Conservation (phyloP, 2,797 vertebrate genomes). For the Aphelocoma californica region DNA sequence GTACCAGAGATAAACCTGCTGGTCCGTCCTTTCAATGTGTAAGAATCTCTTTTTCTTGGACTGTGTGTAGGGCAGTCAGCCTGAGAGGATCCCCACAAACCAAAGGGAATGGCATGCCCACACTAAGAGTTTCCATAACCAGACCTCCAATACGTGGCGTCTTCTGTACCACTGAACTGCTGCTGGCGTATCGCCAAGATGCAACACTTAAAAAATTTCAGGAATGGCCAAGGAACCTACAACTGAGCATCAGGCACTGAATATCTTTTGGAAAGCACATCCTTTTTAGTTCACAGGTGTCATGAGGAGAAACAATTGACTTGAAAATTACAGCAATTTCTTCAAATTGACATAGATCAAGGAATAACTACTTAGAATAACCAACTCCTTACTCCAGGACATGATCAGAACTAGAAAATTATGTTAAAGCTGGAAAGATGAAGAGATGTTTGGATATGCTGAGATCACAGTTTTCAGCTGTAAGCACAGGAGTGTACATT, state of each 20-base stretch:
- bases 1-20: background rate
- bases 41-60: background rate
- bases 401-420: background rate
- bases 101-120: background rate
- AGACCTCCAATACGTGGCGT: accelerated
- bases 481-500: background rate
- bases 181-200: background rate
- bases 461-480: constrained; percentile 4
- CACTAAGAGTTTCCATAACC: background rate
- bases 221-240: background rate
- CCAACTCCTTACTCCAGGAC: background rate
- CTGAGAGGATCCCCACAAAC: background rate
- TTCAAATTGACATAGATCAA: constrained; percentile 15
- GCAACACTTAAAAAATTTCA: background rate
- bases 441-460: constrained; percentile 11
- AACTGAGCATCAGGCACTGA: background rate
- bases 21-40: background rate
- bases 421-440: background rate
- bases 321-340: constrained; percentile 20
- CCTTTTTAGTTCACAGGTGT: constrained; percentile 6
- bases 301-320: background rate
- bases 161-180: background rate
- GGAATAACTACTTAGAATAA: constrained; percentile 28
- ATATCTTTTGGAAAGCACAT: background rate
- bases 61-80: background rate